phyloP scores from a whole-genome alignment of 37 sponge, comb jelly and placozoan genomes.

The Diacarnus erythraeanus region DNA sequence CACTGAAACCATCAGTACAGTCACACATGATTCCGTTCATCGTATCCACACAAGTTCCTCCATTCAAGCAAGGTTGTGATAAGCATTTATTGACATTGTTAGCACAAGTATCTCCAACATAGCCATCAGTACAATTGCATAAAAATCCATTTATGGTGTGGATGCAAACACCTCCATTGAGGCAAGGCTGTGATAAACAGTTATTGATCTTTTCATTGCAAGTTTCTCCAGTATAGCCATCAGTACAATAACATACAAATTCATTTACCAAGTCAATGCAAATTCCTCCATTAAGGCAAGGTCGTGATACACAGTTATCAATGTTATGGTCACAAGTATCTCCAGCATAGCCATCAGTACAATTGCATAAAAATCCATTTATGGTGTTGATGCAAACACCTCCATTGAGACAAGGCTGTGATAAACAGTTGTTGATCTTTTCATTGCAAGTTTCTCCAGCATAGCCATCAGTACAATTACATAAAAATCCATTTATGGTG shows the following conservation, averaged over 20 bases:
- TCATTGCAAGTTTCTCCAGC: conserved; percentile 46
- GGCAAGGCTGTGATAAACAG: too few relatives aligned
- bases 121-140: too few relatives aligned
- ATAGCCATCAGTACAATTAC: conserved; percentile 69
- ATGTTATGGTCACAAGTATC: conserved; percentile 60
- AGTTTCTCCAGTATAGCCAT: neutral
- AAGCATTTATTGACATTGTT: conserved; percentile 35
- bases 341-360: too few relatives aligned
- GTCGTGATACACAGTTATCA: conserved; percentile 43
- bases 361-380: too few relatives aligned
- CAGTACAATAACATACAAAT: neutral
- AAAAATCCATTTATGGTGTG: too few relatives aligned
- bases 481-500: conserved; percentile 32
- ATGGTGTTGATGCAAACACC: too few relatives aligned
- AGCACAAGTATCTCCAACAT: too few relatives aligned
- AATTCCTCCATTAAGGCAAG: conserved; percentile 37
- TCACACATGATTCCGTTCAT: conserved; percentile 44
- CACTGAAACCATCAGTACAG: conserved; percentile 73
- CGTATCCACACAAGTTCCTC: conserved; percentile 11
- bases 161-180: too few relatives aligned
- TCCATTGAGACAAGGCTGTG: too few relatives aligned
- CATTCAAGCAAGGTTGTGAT: conserved; percentile 39
- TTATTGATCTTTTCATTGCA: too few relatives aligned
- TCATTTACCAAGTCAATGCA: conserved; percentile 9
- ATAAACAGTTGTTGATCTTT: too few relatives aligned